Evolutionary conservation across 2,888 invertebrate species (phyloP), one percentile per base, ranked within the genome.

Genomic region (Crocallis elinguaria): DNA sequence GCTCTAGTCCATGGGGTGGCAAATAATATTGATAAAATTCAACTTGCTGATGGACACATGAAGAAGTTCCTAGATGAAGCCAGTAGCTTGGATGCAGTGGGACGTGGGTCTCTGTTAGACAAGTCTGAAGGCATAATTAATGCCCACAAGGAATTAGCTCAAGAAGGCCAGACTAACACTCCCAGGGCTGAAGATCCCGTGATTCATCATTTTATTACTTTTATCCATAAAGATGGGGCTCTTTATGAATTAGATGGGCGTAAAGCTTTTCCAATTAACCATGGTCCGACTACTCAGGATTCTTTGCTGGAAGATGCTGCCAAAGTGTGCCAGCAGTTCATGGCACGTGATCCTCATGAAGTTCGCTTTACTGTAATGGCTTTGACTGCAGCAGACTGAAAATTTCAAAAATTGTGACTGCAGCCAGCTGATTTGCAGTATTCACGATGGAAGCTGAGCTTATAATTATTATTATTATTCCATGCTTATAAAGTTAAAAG

Each of bases 1-100:
- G 99, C 99, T 11, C 92, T 99, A 29, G 95, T 99, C 51, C 99
- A 99, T 79, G 94, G 97, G 62, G 93, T 99, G 62, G 98, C 97
- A 17, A 99, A 99, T 82, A 98, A 97, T 79, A 86, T 92, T 36
- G 95, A 96, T 66, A 95, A 95, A 48, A 94, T 97, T 55, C 73
- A 93, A 25, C 79, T 97, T 6, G 42, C 64, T 43, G 95, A 95
- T 69, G 97, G 96, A 1, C 92, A 93, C 29, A 87, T 98, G 68
- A 96, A 97, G 78, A 93, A 93, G 46, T 97, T 98, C 73, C 76
- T 98, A 45, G 94, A 95, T 12, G 93, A 94, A 50, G 94, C 96
- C 1, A 93, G 93, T 69, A 79, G 86, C 27, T 78, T 97, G 71
- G 93, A 93, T 58, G 95, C 97, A 3, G 93, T 94, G 43, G 95